Evolutionary conservation across 1,140 invertebrate genomes (phyloP).

Genomic region (Kradibia gibbosae): DNA sequence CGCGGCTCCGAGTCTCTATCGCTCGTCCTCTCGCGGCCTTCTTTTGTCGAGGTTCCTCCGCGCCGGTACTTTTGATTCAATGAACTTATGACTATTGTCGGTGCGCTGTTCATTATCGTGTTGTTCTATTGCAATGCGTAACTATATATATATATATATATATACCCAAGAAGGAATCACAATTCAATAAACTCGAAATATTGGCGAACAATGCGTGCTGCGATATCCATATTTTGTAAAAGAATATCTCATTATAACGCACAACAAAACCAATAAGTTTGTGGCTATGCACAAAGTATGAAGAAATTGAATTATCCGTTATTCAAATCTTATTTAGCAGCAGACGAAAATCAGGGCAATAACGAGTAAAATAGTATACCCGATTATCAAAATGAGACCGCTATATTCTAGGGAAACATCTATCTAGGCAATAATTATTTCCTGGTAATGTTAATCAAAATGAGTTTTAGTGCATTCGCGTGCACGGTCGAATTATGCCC

Average conservation of each 20-base stretch:
- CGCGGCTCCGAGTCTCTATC: neutral
- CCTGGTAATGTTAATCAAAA: slow-evolving; percentile 11
- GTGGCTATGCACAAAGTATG: no score
- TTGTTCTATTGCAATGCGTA: neutral
- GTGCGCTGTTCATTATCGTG: neutral
- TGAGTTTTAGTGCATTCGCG: neutral
- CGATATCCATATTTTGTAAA: no score
- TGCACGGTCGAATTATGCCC: slow-evolving; percentile 8
- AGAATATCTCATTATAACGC: no score
- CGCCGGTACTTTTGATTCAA: neutral
- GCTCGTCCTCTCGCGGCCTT: neutral
- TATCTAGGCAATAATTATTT: neutral
- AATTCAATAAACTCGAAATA: no score
- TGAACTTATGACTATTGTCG: neutral
- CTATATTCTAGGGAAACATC: neutral
- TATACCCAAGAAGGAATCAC: no score
- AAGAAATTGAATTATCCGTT: no score
- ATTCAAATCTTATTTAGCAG: no score
- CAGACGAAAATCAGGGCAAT: neutral
- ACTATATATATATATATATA: no score
- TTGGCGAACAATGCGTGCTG: no score
- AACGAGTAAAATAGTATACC: neutral
- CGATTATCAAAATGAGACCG: neutral
- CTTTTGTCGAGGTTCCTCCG: neutral
- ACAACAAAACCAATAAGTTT: no score